Evolutionary conservation across 2,797 vertebrate genomes (phyloP).

Genomic region (Meriones psammophilus): DNA sequence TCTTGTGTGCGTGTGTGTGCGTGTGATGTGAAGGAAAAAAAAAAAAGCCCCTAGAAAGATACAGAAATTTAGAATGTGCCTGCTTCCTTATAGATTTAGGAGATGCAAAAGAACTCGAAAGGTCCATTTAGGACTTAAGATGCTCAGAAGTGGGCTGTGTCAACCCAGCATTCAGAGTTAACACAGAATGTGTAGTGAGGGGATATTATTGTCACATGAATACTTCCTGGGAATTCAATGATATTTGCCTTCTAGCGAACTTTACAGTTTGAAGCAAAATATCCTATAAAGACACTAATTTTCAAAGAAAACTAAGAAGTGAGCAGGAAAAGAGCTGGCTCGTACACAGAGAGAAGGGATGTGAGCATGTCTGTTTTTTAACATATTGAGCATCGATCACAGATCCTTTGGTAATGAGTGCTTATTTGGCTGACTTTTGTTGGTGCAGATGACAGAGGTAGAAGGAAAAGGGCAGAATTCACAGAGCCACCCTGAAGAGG

Average conservation of each 20-base stretch:
- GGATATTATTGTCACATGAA: too few species aligned
- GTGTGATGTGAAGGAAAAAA: background rate
- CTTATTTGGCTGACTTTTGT: too few species aligned
- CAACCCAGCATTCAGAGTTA: background rate
- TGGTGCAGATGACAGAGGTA: background rate
- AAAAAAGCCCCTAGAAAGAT: background rate
- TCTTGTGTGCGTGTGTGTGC: too few species aligned
- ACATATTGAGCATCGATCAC: background rate
- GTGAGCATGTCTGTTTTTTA: background rate
- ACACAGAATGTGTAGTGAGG: background rate
- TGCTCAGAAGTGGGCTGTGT: background rate
- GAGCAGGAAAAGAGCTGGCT: background rate
- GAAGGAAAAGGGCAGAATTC: background rate
- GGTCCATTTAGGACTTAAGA: background rate
- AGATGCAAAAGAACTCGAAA: background rate
- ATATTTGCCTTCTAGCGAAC: background rate
- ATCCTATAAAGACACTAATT: background rate
- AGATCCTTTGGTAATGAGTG: fast-evolving
- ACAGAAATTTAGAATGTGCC: background rate
- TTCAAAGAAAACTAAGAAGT: background rate
- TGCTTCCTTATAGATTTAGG: background rate
- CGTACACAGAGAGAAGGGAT: background rate
- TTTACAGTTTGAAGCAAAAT: background rate
- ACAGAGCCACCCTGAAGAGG: background rate
- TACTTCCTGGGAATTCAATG: background rate